phyloP scores from a whole-genome alignment of 2,113 vertebrate species.

The Rostratula benghalensis region DNA sequence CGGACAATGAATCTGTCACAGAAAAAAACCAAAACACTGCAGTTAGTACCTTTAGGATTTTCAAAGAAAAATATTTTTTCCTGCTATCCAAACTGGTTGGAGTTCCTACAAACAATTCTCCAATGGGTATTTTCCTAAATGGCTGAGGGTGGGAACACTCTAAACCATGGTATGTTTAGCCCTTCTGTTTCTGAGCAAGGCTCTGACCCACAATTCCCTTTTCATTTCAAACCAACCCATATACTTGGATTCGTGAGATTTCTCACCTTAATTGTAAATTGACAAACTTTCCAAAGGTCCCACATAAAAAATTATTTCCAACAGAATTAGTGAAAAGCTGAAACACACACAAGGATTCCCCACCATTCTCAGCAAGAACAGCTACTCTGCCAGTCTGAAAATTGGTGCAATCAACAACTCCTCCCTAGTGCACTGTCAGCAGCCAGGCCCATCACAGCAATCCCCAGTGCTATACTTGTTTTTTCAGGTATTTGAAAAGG shows the following conservation, averaged over 20 bases:
- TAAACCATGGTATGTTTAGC: not conserved
- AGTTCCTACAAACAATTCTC: not conserved
- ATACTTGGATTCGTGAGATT: not conserved
- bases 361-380: not conserved
- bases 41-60: not conserved
- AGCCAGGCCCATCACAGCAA: not conserved
- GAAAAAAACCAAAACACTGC: not conserved
- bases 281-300: not conserved
- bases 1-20: constrained; percentile 88
- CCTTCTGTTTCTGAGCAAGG: not conserved
- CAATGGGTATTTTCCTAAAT: not conserved
- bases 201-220: not conserved
- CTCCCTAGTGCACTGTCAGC: not conserved
- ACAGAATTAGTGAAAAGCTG: not conserved
- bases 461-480: not conserved
- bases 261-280: not conserved
- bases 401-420: not conserved
- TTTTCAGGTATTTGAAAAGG: not conserved
- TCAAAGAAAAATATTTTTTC: not conserved
- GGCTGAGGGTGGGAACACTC: not conserved
- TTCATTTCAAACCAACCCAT: not conserved
- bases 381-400: not conserved
- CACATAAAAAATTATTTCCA: not conserved
- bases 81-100: not conserved
- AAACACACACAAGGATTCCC: not conserved